These are phyloP conservation scores for Byasa hedistus DNA, from an alignment of 2,888 invertebrate species.

Conservation along the genomic window DNA sequence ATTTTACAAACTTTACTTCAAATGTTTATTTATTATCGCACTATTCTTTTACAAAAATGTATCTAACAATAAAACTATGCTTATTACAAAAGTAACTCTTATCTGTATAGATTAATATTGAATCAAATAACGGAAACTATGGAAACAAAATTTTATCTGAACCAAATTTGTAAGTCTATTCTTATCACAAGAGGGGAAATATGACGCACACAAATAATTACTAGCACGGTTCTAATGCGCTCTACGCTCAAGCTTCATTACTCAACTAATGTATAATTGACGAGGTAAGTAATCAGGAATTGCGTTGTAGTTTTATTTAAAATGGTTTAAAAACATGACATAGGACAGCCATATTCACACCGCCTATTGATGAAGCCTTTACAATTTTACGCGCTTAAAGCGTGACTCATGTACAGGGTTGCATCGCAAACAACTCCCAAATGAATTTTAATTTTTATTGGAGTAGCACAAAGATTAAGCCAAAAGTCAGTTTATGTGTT, in stretches of 20 bases:
- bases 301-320: not conserved
- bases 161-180: not conserved
- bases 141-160: too few species aligned
- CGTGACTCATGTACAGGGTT: conserved; percentile 3
- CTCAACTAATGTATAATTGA: conserved; percentile 20
- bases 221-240: conserved; percentile 10
- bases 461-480: too few species aligned
- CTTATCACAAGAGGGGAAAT: conserved; percentile 11
- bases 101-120: too few species aligned
- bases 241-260: conserved; percentile 12
- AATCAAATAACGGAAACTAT: too few species aligned
- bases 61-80: too few species aligned
- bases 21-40: too few species aligned
- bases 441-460: not conserved
- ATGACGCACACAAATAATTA: conserved; percentile 23
- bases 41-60: too few species aligned
- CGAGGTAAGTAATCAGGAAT: conserved; percentile 8
- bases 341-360: not conserved
- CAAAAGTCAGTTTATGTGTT: too few species aligned
- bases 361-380: not conserved
- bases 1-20: too few species aligned
- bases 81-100: too few species aligned
- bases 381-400: not conserved
- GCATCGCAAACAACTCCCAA: too few species aligned
- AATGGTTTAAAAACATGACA: not conserved